These are phyloP conservation scores for Merluccius polli DNA, from an alignment of 2,797 vertebrate genomes.

Conservation along the genomic window DNA sequence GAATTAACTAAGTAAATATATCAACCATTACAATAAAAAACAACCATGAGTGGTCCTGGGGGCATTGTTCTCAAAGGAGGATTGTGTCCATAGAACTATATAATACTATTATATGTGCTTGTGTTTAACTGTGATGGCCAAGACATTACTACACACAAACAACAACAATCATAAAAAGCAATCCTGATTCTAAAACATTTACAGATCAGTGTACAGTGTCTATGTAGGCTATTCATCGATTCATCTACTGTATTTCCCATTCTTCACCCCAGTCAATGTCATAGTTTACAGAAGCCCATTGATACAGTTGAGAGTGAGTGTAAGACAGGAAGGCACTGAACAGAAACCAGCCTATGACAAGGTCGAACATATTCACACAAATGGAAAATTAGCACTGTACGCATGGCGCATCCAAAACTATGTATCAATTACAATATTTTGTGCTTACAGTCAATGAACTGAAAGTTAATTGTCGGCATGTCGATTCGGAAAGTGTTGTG, in stretches of 20 bases:
- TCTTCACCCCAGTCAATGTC: neutral
- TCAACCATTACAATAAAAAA: neutral
- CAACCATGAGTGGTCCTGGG: too few relatives aligned
- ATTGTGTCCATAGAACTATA: neutral
- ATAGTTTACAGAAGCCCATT: neutral
- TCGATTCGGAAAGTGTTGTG: neutral
- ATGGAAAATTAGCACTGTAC: neutral
- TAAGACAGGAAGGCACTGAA: neutral
- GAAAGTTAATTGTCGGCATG: neutral
- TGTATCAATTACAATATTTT: neutral
- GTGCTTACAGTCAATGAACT: neutral
- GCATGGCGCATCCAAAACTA: neutral
- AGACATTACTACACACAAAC: neutral
- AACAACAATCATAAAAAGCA: neutral
- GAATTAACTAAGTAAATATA: neutral
- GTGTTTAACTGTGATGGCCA: neutral
- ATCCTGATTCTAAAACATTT: neutral
- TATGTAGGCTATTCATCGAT: neutral
- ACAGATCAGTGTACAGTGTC: neutral
- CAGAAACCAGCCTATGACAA: neutral
- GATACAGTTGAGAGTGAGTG: neutral
- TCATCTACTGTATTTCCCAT: neutral
- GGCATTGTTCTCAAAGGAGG: too few relatives aligned
- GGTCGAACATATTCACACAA: neutral
- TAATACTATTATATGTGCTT: neutral